A percentile compares a stretch with the other conserved stretches of the same genome.
phyloP scores from a whole-genome alignment of 2,888 invertebrate species.

The Drosophila melanosoma region DNA sequence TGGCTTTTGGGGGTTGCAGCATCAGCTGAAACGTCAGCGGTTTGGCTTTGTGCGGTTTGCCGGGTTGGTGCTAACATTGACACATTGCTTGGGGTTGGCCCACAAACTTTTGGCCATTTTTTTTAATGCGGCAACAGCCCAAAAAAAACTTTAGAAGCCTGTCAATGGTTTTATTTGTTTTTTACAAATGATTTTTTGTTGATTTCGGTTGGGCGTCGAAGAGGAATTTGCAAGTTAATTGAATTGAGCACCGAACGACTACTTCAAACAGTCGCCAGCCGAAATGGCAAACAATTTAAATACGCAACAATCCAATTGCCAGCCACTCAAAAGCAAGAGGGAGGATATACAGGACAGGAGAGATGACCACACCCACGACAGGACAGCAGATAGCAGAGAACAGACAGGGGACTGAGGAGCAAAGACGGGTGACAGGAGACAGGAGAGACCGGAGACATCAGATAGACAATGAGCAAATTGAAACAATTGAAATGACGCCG shows the following conservation, averaged over 20 bases:
- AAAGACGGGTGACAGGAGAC: background rate
- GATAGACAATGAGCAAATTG: constrained; percentile 42
- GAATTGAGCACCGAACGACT: constrained; percentile 39
- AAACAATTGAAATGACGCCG: constrained; percentile 61
- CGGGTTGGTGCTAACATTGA: constrained; percentile 74
- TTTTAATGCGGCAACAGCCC: constrained; percentile 39
- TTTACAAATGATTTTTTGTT: constrained; percentile 49
- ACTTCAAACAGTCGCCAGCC: constrained; percentile 30
- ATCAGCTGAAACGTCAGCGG: constrained; percentile 48
- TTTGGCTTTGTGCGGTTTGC: constrained; percentile 75
- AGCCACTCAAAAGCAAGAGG: constrained; percentile 34
- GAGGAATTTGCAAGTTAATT: constrained; percentile 50
- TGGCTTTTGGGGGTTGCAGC: constrained; percentile 27
- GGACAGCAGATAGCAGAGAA: background rate
- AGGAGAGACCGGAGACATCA: background rate
- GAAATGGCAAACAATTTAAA: constrained; percentile 49
- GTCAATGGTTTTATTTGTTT: constrained; percentile 46
- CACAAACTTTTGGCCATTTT: constrained; percentile 61
- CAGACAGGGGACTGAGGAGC: background rate
- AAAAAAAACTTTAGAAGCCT: constrained; percentile 43
- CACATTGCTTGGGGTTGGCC: constrained; percentile 63
- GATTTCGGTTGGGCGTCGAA: constrained; percentile 24
- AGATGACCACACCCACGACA: constrained; percentile 9
- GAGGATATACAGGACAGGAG: constrained; percentile 5
- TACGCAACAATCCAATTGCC: constrained; percentile 50